A percentile compares a stretch with the other conserved stretches of the same genome.
Evolutionary conservation across 2,113 vertebrate species (phyloP).

Genomic region (Nycticorax nycticorax): DNA sequence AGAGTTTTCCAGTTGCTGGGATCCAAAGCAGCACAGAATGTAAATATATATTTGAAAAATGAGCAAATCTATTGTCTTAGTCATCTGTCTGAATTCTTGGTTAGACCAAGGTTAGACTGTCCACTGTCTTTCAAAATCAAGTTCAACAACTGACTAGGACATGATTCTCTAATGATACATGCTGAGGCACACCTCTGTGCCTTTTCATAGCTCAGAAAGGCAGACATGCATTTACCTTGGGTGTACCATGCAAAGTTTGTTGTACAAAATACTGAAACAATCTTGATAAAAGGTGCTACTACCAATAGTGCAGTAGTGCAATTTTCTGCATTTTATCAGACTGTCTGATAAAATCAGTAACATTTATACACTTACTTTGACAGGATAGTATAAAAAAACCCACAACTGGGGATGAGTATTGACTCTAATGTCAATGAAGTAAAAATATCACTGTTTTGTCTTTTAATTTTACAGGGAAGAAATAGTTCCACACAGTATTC

Average conservation of each 20-base stretch:
- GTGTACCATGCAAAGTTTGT: background rate
- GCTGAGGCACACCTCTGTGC: background rate
- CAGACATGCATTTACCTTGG: background rate
- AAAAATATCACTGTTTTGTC: background rate
- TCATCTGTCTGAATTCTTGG: background rate
- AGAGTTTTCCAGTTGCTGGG: background rate
- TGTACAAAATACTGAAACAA: background rate
- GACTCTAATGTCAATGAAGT: background rate
- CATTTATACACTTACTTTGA: background rate
- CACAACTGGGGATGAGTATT: background rate
- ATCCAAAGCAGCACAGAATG: background rate
- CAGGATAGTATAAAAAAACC: accelerated
- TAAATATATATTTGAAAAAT: background rate
- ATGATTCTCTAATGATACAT: background rate
- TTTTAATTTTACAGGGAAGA: background rate
- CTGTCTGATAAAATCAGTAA: background rate
- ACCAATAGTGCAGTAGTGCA: background rate
- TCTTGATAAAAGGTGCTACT: background rate
- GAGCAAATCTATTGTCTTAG: background rate
- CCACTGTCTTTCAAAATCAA: background rate
- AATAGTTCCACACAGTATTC: background rate
- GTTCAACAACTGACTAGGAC: background rate
- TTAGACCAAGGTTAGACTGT: background rate
- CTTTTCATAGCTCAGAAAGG: background rate
- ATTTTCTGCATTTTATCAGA: background rate